Evolutionary conservation across 37 sponge, comb jelly and placozoan species (phyloP).

Genomic region (Beroe forskalii): DNA sequence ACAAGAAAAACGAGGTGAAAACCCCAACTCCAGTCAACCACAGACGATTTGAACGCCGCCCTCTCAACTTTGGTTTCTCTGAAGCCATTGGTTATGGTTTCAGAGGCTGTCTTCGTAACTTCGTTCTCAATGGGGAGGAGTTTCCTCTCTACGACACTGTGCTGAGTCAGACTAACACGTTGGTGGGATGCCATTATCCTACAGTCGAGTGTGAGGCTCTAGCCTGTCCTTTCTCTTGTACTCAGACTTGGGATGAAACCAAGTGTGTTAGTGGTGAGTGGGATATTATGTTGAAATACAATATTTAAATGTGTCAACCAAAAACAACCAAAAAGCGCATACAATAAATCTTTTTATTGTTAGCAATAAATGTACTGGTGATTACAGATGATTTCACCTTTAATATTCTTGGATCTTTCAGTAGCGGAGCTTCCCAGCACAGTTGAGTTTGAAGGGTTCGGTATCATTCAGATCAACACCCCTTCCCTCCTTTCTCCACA

Average conservation of each 20-base stretch:
- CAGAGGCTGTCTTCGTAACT: constrained; percentile 4
- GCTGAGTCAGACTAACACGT: not conserved
- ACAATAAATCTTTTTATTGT: no score
- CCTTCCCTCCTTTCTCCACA: not conserved
- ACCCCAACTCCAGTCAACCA: not conserved
- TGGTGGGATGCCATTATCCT: not conserved
- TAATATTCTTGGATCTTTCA: not conserved
- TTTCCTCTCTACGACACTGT: not conserved
- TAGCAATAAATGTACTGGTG: no score
- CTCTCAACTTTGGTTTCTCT: not conserved
- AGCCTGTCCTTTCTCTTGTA: constrained; percentile 26
- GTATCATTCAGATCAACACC: constrained; percentile 40
- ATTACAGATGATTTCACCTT: no score
- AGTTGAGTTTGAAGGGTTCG: constrained; percentile 15
- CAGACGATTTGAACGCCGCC: not conserved
- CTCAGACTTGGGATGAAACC: constrained; percentile 36
- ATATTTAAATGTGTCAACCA: no score
- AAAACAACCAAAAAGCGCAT: no score
- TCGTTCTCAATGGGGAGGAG: not conserved
- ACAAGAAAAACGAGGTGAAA: not conserved
- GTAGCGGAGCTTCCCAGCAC: not conserved
- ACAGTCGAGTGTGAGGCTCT: not conserved
- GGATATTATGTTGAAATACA: no score
- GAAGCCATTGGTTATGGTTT: not conserved
- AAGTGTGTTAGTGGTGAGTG: constrained; percentile 15